Evolutionary conservation across 1,140 invertebrate species (phyloP).

Genomic region (Achatina immaculata): DNA sequence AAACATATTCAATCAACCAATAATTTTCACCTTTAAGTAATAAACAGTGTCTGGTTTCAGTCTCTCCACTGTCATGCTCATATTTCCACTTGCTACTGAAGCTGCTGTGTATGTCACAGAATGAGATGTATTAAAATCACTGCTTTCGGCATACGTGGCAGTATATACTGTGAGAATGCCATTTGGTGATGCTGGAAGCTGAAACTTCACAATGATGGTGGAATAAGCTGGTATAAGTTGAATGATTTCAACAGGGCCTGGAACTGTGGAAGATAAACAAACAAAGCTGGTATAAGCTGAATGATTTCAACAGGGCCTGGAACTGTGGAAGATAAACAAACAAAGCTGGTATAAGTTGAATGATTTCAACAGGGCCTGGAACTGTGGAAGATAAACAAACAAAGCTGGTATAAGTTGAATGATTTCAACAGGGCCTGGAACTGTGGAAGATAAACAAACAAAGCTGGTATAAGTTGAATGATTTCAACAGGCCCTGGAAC

Average conservation of each 20-base stretch:
- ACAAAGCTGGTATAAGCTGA: too few species aligned
- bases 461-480: too few species aligned
- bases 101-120: constrained; percentile 39
- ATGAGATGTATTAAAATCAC: constrained; percentile 38
- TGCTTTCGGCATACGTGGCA: constrained; percentile 44
- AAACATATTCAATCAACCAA: too few species aligned
- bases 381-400: too few species aligned
- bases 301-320: too few species aligned
- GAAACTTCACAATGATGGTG: constrained; percentile 54
- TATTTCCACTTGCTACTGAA: background rate
- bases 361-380: too few species aligned
- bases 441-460: too few species aligned
- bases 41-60: constrained; percentile 50
- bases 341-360: too few species aligned
- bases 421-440: too few species aligned
- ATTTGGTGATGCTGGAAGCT: constrained; percentile 49
- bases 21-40: constrained; percentile 52
- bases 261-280: constrained; percentile 52
- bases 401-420: too few species aligned
- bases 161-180: constrained; percentile 52
- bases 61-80: constrained; percentile 33
- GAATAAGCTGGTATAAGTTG: constrained; percentile 37
- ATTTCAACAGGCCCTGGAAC: too few species aligned
- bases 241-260: constrained; percentile 45
- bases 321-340: too few species aligned